These are phyloP conservation scores for Platyrinchus mystaceus DNA, from an alignment of 2,797 vertebrate genomes.

Conservation along the genomic window DNA sequence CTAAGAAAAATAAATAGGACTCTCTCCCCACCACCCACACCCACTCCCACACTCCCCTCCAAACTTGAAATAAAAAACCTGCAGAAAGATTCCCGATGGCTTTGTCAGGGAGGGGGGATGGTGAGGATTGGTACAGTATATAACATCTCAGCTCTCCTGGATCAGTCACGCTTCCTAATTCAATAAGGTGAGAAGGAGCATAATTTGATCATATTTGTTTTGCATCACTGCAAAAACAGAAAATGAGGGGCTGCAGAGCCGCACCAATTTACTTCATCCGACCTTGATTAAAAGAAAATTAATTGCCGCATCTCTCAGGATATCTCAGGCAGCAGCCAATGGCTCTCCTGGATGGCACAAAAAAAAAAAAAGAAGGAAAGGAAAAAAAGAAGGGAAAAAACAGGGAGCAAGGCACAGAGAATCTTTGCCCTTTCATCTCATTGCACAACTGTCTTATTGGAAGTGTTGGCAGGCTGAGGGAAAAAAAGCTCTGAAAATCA, in stretches of 20 bases:
- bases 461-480: slow-evolving; percentile 30
- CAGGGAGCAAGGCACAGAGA: background rate
- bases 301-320: slow-evolving; percentile 99
- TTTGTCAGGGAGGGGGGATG: slow-evolving; percentile 72
- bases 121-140: slow-evolving; percentile 75
- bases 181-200: slow-evolving; percentile 99
- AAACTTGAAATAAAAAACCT: slow-evolving; percentile 69
- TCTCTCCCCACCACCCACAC: slow-evolving; percentile 56
- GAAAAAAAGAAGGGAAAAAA: background rate
- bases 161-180: slow-evolving; percentile 99
- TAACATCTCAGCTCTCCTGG: slow-evolving; percentile 90
- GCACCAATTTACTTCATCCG: slow-evolving; percentile 99
- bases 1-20: slow-evolving; percentile 51
- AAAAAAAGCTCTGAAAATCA: slow-evolving; percentile 6
- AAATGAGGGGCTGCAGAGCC: slow-evolving; percentile 97
- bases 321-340: slow-evolving; percentile 94
- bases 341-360: slow-evolving; percentile 81
- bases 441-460: slow-evolving; percentile 40
- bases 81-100: slow-evolving; percentile 82
- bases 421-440: slow-evolving; percentile 56
- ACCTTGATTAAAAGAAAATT: slow-evolving; percentile 99
- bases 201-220: slow-evolving; percentile 99
- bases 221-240: slow-evolving; percentile 99
- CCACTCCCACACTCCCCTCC: slow-evolving; percentile 56
- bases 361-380: slow-evolving; percentile 11